A percentile compares a stretch with the other conserved stretches of the same genome.
Evolutionary conservation across 1,140 invertebrate species (phyloP).

Genomic region (Plectrocnemia conspersa): DNA sequence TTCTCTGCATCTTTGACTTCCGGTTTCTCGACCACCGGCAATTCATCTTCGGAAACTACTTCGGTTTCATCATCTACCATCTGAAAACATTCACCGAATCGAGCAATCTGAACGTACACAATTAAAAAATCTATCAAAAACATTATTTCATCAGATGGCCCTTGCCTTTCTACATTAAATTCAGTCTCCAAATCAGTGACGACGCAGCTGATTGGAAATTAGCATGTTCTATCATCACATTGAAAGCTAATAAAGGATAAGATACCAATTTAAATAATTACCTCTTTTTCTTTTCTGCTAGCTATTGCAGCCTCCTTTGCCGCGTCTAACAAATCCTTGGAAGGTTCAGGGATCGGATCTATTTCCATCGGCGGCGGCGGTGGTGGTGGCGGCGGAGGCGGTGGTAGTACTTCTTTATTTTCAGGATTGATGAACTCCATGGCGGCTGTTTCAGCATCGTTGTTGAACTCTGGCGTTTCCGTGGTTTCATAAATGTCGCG

Average conservation of each 20-base stretch:
- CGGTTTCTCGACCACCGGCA: slow-evolving; percentile 58
- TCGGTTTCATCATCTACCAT: slow-evolving; percentile 59
- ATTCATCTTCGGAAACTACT: slow-evolving; percentile 76
- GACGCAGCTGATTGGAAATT: slow-evolving; percentile 26
- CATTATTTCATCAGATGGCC: slow-evolving; percentile 34
- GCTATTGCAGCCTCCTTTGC: neutral
- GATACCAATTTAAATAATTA: neutral
- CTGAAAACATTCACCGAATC: slow-evolving; percentile 4
- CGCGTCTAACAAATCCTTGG: no score
- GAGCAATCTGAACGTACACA: neutral
- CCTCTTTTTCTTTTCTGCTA: slow-evolving; percentile 4
- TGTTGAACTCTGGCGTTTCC: slow-evolving; percentile 24
- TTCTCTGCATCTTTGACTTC: slow-evolving; percentile 47
- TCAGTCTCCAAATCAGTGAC: slow-evolving; percentile 30
- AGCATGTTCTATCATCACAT: slow-evolving; percentile 32
- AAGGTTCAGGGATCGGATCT: no score
- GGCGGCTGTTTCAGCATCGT: slow-evolving; percentile 16
- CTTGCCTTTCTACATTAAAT: slow-evolving; percentile 31
- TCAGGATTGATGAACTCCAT: neutral
- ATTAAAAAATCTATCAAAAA: neutral
- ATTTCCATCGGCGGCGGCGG: no score
- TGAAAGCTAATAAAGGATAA: neutral
- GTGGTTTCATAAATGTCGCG: slow-evolving; percentile 22
- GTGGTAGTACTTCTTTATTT: no score
- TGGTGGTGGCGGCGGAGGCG: no score